phyloP scores from a whole-genome alignment of 2,113 vertebrate genomes.

The Puntigrus tetrazona region DNA sequence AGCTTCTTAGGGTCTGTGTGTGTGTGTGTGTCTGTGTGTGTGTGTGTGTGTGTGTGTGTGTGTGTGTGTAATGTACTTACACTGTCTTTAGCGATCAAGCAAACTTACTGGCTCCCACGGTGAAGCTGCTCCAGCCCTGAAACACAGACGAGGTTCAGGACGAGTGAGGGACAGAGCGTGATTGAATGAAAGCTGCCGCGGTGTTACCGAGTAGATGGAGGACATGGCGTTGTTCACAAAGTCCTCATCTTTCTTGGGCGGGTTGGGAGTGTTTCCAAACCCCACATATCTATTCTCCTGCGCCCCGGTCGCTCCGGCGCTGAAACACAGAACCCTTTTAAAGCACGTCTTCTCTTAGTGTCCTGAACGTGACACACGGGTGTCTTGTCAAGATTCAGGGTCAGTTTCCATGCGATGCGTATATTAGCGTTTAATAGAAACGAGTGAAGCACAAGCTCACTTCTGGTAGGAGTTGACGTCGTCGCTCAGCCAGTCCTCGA shows the following conservation, averaged over 20 bases:
- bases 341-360: too few species aligned
- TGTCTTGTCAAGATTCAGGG: too few species aligned
- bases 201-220: constrained; percentile 88
- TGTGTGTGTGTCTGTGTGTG: too few species aligned
- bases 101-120: constrained; percentile 92
- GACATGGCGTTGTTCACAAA: constrained; percentile 95
- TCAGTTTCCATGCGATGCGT: too few species aligned
- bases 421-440: too few species aligned
- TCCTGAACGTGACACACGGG: too few species aligned
- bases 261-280: constrained; percentile 92
- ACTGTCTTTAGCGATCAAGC: constrained; percentile 96
- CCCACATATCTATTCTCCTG: constrained; percentile 96
- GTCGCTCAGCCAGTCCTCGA: constrained; percentile 96
- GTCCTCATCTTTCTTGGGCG: constrained; percentile 94
- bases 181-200: neutral
- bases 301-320: constrained; percentile 72
- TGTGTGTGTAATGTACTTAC: constrained; percentile 76
- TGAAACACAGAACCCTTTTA: too few species aligned
- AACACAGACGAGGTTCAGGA: neutral
- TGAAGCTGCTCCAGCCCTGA: constrained; percentile 96
- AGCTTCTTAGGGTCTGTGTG: too few species aligned
- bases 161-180: neutral
- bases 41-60: too few species aligned
- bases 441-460: constrained; percentile 70
- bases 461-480: constrained; percentile 92